Evolutionary conservation across 2,797 vertebrate genomes (phyloP).

Genomic region (Acanthurus tractus): DNA sequence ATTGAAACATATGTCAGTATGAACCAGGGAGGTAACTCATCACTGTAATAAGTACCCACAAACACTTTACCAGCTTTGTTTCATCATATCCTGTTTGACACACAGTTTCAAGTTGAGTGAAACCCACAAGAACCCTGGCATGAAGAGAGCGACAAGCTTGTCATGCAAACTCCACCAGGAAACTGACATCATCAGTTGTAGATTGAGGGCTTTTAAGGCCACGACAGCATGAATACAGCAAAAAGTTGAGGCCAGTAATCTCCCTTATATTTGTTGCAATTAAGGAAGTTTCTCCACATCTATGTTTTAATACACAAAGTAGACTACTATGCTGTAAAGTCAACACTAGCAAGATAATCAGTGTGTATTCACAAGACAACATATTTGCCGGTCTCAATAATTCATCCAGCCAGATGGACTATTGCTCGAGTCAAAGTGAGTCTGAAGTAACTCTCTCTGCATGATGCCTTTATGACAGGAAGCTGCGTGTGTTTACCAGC

Average conservation of each 20-base stretch:
- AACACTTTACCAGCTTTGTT: constrained; percentile 22
- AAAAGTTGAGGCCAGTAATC: neutral
- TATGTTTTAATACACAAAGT: neutral
- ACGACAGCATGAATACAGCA: neutral
- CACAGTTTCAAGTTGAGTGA: constrained; percentile 30
- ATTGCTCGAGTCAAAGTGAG: constrained; percentile 31
- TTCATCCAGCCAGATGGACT: constrained; percentile 25
- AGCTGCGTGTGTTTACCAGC: constrained; percentile 36
- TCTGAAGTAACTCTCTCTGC: constrained; percentile 26
- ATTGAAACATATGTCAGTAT: too few species aligned
- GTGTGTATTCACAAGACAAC: neutral
- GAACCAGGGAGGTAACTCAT: neutral
- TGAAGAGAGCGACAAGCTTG: constrained; percentile 37
- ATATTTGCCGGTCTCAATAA: constrained; percentile 45
- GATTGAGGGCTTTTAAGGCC: constrained; percentile 41
- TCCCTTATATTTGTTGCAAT: neutral
- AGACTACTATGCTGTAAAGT: neutral
- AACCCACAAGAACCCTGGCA: constrained; percentile 59
- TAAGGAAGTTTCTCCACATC: neutral
- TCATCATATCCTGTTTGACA: constrained; percentile 65
- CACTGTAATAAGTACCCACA: constrained; percentile 28
- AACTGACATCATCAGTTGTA: constrained; percentile 9
- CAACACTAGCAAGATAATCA: constrained; percentile 3
- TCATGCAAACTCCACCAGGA: constrained; percentile 31
- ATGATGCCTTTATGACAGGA: constrained; percentile 61